These are phyloP conservation scores for Strigamia maritima DNA, from an alignment of 2,888 invertebrate genomes.

Conservation along the genomic window DNA sequence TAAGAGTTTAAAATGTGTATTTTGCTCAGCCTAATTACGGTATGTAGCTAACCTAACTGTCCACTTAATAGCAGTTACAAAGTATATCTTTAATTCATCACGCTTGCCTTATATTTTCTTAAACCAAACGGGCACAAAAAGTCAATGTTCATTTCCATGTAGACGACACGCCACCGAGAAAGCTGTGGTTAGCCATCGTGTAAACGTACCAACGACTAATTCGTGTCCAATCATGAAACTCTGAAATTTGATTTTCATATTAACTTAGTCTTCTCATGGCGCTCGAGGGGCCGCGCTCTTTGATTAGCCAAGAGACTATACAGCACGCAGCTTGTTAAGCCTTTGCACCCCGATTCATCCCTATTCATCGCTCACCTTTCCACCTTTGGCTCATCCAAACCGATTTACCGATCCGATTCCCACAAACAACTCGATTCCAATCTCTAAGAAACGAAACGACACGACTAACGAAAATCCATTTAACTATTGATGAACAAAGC, in stretches of 20 bases:
- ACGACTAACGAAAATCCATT: background rate
- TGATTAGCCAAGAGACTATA: slow-evolving; percentile 24
- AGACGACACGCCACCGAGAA: slow-evolving; percentile 12
- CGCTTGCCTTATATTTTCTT: slow-evolving; percentile 3
- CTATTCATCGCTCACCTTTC: background rate
- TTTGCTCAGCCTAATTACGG: slow-evolving; percentile 4
- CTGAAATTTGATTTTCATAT: slow-evolving; percentile 27
- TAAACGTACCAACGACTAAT: slow-evolving; percentile 6
- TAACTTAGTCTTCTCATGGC: slow-evolving; percentile 13
- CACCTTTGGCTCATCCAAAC: slow-evolving; percentile 13
- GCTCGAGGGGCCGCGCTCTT: slow-evolving; percentile 21
- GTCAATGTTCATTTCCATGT: slow-evolving; percentile 27
- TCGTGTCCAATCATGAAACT: slow-evolving; percentile 22
- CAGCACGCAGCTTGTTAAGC: slow-evolving; percentile 29
- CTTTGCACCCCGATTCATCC: slow-evolving; percentile 16
- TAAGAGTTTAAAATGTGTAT: background rate
- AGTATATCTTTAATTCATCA: slow-evolving; percentile 8
- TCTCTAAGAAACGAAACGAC: background rate
- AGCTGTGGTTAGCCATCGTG: slow-evolving; percentile 14
- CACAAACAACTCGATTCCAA: slow-evolving; percentile 4
- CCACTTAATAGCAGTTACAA: background rate
- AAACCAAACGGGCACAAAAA: background rate
- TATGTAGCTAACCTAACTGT: background rate
- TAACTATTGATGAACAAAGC: slow-evolving; percentile 18
- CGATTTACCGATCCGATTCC: background rate